A percentile compares a stretch with the other conserved stretches of the same genome.
phyloP scores from a whole-genome alignment of 2,888 invertebrate genomes.

The Nemurella pictetii region DNA sequence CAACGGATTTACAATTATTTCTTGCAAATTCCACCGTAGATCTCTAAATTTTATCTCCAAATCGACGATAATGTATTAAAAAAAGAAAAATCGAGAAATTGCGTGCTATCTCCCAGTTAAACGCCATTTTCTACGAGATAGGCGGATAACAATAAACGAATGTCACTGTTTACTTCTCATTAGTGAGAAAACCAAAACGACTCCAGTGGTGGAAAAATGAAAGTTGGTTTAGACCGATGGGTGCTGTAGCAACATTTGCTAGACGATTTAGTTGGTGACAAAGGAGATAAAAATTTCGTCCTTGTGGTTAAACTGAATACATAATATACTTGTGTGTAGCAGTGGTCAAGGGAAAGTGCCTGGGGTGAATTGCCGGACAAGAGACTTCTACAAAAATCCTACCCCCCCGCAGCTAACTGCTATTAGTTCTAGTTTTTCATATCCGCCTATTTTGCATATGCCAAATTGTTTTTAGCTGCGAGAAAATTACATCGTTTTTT shows the following conservation, averaged over 20 bases:
- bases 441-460: not conserved
- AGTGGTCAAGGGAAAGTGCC: too few species aligned
- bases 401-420: not conserved
- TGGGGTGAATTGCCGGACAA: too few species aligned
- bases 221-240: not conserved
- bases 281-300: too few species aligned
- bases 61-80: not conserved
- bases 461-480: not conserved
- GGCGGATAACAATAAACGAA: not conserved
- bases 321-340: too few species aligned
- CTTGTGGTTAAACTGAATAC: too few species aligned
- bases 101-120: not conserved
- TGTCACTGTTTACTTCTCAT: slow-evolving; percentile 8
- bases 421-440: not conserved
- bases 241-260: not conserved
- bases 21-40: not conserved
- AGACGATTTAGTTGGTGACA: too few species aligned
- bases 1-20: not conserved
- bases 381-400: too few species aligned
- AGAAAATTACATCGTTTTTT: not conserved
- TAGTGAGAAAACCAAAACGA: not conserved
- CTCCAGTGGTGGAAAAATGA: not conserved
- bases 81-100: not conserved
- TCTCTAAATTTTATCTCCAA: not conserved
- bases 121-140: not conserved